phyloP scores from a whole-genome alignment of 2,113 vertebrate species.

The Apeltes quadracus region DNA sequence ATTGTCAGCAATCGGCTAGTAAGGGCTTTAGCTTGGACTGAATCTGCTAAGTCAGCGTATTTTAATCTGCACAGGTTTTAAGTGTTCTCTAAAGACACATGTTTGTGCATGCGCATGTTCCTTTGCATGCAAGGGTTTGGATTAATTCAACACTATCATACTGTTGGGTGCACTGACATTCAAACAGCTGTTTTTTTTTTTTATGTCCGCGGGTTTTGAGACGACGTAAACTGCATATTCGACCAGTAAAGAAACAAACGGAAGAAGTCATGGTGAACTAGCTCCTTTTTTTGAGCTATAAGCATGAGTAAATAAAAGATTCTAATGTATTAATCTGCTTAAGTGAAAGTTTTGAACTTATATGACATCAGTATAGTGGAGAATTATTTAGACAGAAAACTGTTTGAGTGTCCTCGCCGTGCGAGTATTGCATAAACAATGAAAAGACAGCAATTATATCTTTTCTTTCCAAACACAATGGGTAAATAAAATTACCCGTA shows the following conservation, averaged over 20 bases:
- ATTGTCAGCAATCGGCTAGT: background rate
- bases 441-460: background rate
- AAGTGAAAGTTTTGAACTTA: no score
- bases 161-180: no score
- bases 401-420: background rate
- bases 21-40: background rate
- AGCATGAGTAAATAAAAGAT: no score
- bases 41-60: background rate
- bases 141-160: no score
- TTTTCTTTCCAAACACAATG: background rate
- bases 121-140: no score
- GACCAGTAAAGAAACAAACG: background rate
- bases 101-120: no score
- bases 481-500: constrained; percentile 20
- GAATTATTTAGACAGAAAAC: background rate
- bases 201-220: no score
- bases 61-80: background rate
- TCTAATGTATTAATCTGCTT: no score
- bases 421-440: background rate
- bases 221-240: background rate
- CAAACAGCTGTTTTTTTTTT: no score
- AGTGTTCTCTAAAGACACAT: no score
- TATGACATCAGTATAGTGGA: background rate
- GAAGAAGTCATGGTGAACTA: background rate
- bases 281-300: background rate